Evolutionary conservation across 2,113 vertebrate genomes (phyloP), one percentile per base, ranked within the genome.

Genomic region (Anser cygnoides): DNA sequence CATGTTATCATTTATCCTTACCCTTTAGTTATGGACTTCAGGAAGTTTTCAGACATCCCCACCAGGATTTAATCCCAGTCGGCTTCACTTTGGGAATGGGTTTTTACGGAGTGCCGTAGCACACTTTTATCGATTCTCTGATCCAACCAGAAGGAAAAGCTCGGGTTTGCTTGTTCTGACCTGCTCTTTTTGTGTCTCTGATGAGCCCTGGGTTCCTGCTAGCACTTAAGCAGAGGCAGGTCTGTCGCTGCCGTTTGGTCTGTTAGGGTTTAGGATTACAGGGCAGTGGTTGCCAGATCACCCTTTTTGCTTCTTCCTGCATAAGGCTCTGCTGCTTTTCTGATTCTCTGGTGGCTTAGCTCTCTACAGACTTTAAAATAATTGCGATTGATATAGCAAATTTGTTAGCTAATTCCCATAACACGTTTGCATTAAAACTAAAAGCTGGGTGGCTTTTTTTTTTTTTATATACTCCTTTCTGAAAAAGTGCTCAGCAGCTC

Each of bases 11-110:
- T 95, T 92, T 93, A 62, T 93, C 77, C 62, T 81, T 89, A 88
- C 80, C 83, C 80, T 94, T 95, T 79, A 89, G 89, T 92, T 93
- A 79, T 9, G 95, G 92, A 91, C 92, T 88, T 65, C 54, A 72
- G 65, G 81, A 54, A 75, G 29, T 92, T 92, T 96, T 90, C 76
- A 72, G 43, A 79, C 16, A 31, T 39, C 21, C 90, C 76, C 43
- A 68, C 57, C 18, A 86, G 83, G 79, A 75, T 90, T 95, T 93
- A 83, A 86, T 93, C 55, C 41, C 62, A 39, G 1, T 87, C 28
- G 67, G 41, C 22, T 74, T 82, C 39, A 17, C 9, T 52, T 90
- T 25, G 44, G 55, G 71, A 7, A 62, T 63, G 37, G 44, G 14
- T 13, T 89, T 79, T 87, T 71, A 20, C 35, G 25, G 70, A 66